These are phyloP conservation scores for Rhynchophorus ferrugineus DNA, from an alignment of 1,140 invertebrate genomes.

Conservation along the genomic window DNA sequence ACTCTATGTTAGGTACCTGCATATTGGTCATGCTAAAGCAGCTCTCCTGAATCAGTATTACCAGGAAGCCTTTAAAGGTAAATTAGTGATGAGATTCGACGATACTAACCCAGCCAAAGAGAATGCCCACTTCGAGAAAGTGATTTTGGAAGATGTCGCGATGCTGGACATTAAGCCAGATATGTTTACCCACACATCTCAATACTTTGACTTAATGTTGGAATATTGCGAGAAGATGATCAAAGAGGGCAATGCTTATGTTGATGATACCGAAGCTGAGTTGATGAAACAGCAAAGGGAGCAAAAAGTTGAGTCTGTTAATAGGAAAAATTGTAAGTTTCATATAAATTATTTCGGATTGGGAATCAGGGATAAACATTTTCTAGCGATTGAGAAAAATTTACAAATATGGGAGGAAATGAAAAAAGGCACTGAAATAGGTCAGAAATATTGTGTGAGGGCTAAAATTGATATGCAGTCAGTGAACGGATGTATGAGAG, in stretches of 20 bases:
- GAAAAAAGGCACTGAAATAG: constrained; percentile 65
- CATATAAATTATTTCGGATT: background rate
- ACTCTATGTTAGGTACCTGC: constrained; percentile 59
- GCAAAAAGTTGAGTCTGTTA: constrained; percentile 76
- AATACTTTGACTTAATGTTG: constrained; percentile 92
- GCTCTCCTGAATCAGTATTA: constrained; percentile 98
- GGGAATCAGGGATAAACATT: no score
- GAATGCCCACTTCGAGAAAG: constrained; percentile 96
- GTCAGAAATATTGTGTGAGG: constrained; percentile 54
- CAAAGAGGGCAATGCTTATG: constrained; percentile 84
- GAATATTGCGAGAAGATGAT: constrained; percentile 84
- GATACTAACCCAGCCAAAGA: constrained; percentile 99
- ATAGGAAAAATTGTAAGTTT: constrained; percentile 73
- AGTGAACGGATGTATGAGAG: constrained; percentile 91
- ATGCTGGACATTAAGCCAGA: constrained; percentile 91
- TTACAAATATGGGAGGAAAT: constrained; percentile 91
- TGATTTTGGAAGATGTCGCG: constrained; percentile 91
- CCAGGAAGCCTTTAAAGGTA: constrained; percentile 86
- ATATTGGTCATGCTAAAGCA: constrained; percentile 99
- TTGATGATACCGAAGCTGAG: constrained; percentile 92
- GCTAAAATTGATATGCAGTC: constrained; percentile 98
- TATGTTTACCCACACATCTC: constrained; percentile 89
- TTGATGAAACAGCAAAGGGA: constrained; percentile 93
- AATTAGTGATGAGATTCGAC: constrained; percentile 97
- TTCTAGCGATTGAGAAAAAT: constrained; percentile 77